phyloP scores from a whole-genome alignment of 2,797 vertebrate species.

The Ficedula albicollis region DNA sequence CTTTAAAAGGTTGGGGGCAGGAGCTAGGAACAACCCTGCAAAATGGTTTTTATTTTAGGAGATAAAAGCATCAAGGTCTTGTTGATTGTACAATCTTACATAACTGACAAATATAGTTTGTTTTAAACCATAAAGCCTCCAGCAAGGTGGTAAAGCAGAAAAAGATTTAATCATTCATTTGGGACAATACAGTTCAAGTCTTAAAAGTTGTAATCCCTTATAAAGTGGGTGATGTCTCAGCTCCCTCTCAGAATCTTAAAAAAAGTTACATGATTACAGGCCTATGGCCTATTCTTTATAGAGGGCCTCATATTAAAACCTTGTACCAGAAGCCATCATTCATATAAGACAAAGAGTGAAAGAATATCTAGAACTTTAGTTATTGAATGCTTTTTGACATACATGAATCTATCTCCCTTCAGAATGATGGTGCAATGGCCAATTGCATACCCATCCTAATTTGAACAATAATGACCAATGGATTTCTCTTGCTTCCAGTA shows the following conservation, averaged over 20 bases:
- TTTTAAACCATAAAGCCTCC: neutral
- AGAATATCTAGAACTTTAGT: neutral
- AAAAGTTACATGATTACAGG: neutral
- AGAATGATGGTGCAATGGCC: neutral
- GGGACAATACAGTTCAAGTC: neutral
- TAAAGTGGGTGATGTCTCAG: neutral
- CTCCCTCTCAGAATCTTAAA: neutral
- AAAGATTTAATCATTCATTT: slow-evolving; percentile 2
- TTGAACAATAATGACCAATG: neutral
- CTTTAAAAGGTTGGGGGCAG: rapidly evolving
- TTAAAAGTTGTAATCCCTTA: neutral
- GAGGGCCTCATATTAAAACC: neutral
- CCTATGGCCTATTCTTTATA: neutral
- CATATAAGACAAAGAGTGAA: neutral
- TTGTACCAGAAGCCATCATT: neutral
- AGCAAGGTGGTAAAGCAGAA: neutral
- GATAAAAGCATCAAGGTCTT: neutral
- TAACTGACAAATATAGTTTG: neutral
- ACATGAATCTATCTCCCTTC: neutral
- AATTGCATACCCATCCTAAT: neutral
- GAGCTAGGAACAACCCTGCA: rapidly evolving
- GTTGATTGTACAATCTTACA: neutral
- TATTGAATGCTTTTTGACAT: neutral
- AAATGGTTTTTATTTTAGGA: neutral
- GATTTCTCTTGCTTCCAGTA: neutral